phyloP scores from a whole-genome alignment of 2,797 vertebrate species.

The Scleropages formosus region DNA sequence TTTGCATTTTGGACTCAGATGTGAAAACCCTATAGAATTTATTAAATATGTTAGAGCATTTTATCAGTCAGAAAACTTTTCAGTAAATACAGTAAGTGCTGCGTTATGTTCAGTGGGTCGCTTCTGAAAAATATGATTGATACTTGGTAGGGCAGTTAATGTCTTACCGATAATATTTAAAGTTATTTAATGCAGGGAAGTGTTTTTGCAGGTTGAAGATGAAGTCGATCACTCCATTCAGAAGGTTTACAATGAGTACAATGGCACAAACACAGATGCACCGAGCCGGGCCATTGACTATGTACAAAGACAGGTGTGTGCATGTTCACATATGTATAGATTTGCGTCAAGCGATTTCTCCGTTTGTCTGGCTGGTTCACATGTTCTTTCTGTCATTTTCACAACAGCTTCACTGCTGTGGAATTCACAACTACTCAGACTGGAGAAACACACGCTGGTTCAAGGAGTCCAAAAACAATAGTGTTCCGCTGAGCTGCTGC shows the following conservation, averaged over 20 bases:
- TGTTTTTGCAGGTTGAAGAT: conserved; percentile 81
- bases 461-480: conserved; percentile 90
- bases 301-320: conserved; percentile 90
- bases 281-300: conserved; percentile 96
- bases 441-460: conserved; percentile 94
- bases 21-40: too few species aligned
- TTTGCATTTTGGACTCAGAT: too few species aligned
- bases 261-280: conserved; percentile 87
- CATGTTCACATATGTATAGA: not conserved
- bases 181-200: too few species aligned
- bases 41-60: too few species aligned
- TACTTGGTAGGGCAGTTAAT: too few species aligned
- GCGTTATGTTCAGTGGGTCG: too few species aligned
- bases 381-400: not conserved
- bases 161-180: too few species aligned
- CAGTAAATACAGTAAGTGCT: too few species aligned
- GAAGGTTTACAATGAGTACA: conserved; percentile 93
- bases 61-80: too few species aligned
- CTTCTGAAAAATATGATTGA: too few species aligned
- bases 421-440: conserved; percentile 92
- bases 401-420: conserved; percentile 84
- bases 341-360: not conserved
- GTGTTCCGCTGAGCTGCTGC: conserved; percentile 94
- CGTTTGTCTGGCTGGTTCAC: not conserved
- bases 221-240: conserved; percentile 90